These are phyloP conservation scores for Apis florea DNA, from an alignment of 1,140 invertebrate species.

Conservation along the genomic window DNA sequence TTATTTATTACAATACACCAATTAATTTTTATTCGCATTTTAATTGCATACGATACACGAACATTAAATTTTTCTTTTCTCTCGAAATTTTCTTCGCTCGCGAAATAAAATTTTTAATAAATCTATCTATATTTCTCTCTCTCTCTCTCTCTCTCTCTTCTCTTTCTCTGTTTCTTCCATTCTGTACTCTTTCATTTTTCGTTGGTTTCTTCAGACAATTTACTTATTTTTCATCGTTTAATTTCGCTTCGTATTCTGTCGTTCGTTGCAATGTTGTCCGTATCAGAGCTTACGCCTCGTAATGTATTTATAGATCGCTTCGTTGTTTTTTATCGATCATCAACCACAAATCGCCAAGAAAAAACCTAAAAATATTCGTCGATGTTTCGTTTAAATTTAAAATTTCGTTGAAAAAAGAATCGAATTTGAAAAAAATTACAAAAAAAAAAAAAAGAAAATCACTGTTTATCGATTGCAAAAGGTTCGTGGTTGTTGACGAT, in stretches of 20 bases:
- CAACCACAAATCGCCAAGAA: slow-evolving; percentile 37
- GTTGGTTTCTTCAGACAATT: background rate
- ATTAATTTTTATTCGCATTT: slow-evolving; percentile 1
- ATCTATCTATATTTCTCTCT: background rate
- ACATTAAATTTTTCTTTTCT: background rate
- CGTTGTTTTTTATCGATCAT: slow-evolving; percentile 53
- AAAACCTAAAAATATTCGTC: background rate
- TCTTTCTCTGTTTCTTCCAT: slow-evolving; percentile 34
- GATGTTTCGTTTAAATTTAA: background rate
- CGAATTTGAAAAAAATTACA: background rate
- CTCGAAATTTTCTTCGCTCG: slow-evolving; percentile 6
- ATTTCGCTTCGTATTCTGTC: slow-evolving; percentile 72
- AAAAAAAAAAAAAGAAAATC: background rate
- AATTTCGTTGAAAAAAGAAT: background rate
- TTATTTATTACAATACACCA: background rate
- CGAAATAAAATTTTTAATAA: slow-evolving; percentile 37
- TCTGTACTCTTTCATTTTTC: slow-evolving; percentile 42
- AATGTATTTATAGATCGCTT: slow-evolving; percentile 80
- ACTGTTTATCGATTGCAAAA: too few species aligned
- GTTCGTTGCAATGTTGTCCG: slow-evolving; percentile 77
- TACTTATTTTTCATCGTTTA: slow-evolving; percentile 51
- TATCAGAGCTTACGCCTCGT: slow-evolving; percentile 79
- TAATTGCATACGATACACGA: background rate
- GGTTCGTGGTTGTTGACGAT: slow-evolving; percentile 54
- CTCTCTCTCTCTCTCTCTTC: background rate